Conservation (phyloP, 2,888 invertebrate species). For the Mythimna albipuncta region DNA sequence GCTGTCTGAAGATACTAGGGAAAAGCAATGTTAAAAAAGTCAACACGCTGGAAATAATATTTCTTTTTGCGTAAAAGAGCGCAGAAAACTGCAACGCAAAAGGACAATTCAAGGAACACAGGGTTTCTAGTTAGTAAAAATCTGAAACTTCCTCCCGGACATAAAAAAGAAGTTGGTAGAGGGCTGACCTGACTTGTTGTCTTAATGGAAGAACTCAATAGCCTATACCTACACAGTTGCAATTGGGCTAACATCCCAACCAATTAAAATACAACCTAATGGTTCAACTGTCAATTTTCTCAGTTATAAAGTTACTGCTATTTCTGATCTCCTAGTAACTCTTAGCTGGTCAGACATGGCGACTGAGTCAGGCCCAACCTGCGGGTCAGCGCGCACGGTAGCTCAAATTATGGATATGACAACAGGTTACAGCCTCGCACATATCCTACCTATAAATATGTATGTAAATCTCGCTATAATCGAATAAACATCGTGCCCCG, state of each 20-base stretch:
- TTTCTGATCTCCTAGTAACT: slow-evolving; percentile 28
- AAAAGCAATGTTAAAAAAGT: too few relatives aligned
- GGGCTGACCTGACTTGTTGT: not conserved
- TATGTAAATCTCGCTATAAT: slow-evolving; percentile 76
- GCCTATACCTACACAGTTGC: not conserved
- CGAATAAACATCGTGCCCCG: slow-evolving; percentile 79
- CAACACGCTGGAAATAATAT: too few relatives aligned
- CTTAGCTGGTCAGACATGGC: slow-evolving; percentile 36
- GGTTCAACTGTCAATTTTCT: not conserved
- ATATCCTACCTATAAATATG: slow-evolving; percentile 67
- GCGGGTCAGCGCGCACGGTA: slow-evolving; percentile 48
- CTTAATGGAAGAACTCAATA: not conserved
- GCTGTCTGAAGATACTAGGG: too few relatives aligned
- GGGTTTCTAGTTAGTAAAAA: too few relatives aligned
- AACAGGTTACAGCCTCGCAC: slow-evolving; percentile 67
- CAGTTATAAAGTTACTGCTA: not conserved
- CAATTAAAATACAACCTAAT: slow-evolving; percentile 8
- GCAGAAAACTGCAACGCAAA: too few relatives aligned
- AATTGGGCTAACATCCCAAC: not conserved
- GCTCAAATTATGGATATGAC: slow-evolving; percentile 65
- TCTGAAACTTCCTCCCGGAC: too few relatives aligned
- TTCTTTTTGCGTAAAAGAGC: too few relatives aligned
- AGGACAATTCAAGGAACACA: too few relatives aligned
- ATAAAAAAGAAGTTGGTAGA: too few relatives aligned
- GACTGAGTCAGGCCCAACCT: slow-evolving; percentile 1